Percentiles rank a stretch among this genome's conserved stretches.
Conservation (phyloP, 2,797 vertebrate genomes). For the Typhlichthys subterraneus region DNA sequence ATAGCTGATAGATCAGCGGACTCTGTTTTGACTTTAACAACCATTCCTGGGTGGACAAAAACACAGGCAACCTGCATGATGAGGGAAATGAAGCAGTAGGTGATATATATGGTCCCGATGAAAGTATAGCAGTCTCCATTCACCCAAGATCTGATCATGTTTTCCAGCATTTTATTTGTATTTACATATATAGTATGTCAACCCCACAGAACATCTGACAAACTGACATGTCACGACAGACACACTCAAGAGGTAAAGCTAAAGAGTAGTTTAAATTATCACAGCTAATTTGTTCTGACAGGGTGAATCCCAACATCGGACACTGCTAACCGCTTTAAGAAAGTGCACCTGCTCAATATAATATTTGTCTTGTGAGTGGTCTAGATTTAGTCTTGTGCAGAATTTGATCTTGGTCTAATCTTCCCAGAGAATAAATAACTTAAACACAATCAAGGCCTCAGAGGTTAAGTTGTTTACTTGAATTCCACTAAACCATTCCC, state of each 20-base stretch:
- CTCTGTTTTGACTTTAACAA: background rate
- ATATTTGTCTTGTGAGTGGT: slow-evolving; percentile 11
- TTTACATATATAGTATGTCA: background rate
- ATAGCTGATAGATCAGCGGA: no score
- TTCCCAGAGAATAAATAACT: background rate
- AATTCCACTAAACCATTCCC: slow-evolving; percentile 29
- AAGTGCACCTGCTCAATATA: slow-evolving; percentile 15
- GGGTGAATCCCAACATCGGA: slow-evolving; percentile 1
- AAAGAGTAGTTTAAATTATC: slow-evolving; percentile 4
- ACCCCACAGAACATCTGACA: background rate
- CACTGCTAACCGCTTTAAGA: background rate
- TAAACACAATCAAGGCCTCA: slow-evolving; percentile 13
- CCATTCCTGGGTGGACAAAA: background rate
- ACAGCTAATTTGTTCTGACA: background rate
- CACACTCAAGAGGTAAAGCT: no score
- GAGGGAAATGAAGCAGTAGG: background rate
- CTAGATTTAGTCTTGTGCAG: slow-evolving; percentile 18
- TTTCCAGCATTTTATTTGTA: slow-evolving; percentile 19
- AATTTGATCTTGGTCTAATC: slow-evolving; percentile 5
- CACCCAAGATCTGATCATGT: slow-evolving; percentile 22
- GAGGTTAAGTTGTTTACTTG: slow-evolving; percentile 24
- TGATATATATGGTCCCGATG: no score
- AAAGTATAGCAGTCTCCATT: slow-evolving; percentile 14
- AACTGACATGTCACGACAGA: background rate
- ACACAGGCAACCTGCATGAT: slow-evolving; percentile 6